These are phyloP conservation scores for Paramacrobiotus metropolitanus DNA, from an alignment of 1,140 invertebrate species.

Conservation along the genomic window DNA sequence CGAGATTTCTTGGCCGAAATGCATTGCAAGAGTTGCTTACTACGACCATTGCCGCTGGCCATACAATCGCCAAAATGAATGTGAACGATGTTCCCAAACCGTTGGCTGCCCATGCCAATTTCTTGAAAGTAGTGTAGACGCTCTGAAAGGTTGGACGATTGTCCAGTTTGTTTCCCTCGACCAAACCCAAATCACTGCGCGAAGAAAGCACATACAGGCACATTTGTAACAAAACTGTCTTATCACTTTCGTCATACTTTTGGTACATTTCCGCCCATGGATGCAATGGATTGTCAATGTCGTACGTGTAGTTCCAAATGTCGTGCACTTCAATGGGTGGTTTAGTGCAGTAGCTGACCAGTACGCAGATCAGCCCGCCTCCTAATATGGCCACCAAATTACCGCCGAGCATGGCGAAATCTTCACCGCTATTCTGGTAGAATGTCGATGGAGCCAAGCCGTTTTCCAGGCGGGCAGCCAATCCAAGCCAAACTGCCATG, in stretches of 20 bases:
- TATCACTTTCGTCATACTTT: constrained; percentile 15
- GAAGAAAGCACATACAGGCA: constrained; percentile 1
- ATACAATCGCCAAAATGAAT: constrained; percentile 16
- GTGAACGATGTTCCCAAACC: constrained; percentile 13
- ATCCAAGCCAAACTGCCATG: constrained; percentile 20
- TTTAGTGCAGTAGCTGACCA: constrained; percentile 18
- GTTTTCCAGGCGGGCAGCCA: constrained; percentile 18
- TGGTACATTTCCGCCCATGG: constrained; percentile 25
- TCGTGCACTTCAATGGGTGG: constrained; percentile 14
- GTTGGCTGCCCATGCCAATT: constrained; percentile 14
- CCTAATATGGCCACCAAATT: constrained; percentile 22
- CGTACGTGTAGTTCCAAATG: constrained; percentile 24
- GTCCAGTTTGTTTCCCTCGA: constrained; percentile 15
- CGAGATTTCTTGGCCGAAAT: neutral
- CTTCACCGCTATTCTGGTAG: constrained; percentile 20
- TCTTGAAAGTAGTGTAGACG: constrained; percentile 16
- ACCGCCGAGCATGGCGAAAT: constrained; percentile 22
- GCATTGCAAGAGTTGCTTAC: neutral
- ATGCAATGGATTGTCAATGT: constrained; percentile 25
- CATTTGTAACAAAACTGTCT: constrained; percentile 6
- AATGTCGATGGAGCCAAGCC: constrained; percentile 18
- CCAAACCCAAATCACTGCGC: constrained; percentile 18
- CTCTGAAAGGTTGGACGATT: constrained; percentile 18
- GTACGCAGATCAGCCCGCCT: constrained; percentile 19
- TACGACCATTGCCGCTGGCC: constrained; percentile 16